Evolutionary conservation across 2,888 invertebrate species (phyloP).

Genomic region (Parasteatoda lunata): DNA sequence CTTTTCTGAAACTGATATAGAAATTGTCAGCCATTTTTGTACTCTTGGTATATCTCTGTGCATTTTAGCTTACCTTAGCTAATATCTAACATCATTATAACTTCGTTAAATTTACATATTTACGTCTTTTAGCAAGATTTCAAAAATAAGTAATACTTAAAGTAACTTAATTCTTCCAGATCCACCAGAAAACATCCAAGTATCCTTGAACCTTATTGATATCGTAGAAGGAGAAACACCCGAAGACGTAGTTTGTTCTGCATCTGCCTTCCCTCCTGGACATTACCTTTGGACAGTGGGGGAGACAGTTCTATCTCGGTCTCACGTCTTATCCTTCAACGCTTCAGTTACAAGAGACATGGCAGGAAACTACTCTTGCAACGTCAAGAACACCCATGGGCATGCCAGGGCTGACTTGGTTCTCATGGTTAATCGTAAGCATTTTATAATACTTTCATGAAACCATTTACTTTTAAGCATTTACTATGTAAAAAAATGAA

Average conservation of each 20-base stretch:
- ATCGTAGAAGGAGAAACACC: slow-evolving; percentile 73
- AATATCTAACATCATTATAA: too few species aligned
- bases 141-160: too few species aligned
- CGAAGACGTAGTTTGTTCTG: slow-evolving; percentile 70
- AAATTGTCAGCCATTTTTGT: too few species aligned
- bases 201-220: slow-evolving; percentile 77
- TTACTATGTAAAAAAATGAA: too few species aligned
- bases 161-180: slow-evolving; percentile 76
- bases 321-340: slow-evolving; percentile 79
- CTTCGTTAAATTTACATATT: too few species aligned
- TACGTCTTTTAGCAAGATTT: too few species aligned
- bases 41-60: too few species aligned
- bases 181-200: slow-evolving; percentile 88
- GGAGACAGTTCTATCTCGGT: slow-evolving; percentile 75
- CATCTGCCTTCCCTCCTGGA: slow-evolving; percentile 77
- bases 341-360: slow-evolving; percentile 82
- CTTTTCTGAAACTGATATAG: too few species aligned
- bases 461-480: too few species aligned
- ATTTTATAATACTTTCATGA: not conserved
- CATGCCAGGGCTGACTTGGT: slow-evolving; percentile 81
- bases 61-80: too few species aligned
- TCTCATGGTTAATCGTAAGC: slow-evolving; percentile 90
- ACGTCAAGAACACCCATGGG: slow-evolving; percentile 83
- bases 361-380: slow-evolving; percentile 85
- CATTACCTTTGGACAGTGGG: slow-evolving; percentile 84